phyloP scores from a whole-genome alignment of 2,113 vertebrate genomes.

The Lamprotornis superbus region DNA sequence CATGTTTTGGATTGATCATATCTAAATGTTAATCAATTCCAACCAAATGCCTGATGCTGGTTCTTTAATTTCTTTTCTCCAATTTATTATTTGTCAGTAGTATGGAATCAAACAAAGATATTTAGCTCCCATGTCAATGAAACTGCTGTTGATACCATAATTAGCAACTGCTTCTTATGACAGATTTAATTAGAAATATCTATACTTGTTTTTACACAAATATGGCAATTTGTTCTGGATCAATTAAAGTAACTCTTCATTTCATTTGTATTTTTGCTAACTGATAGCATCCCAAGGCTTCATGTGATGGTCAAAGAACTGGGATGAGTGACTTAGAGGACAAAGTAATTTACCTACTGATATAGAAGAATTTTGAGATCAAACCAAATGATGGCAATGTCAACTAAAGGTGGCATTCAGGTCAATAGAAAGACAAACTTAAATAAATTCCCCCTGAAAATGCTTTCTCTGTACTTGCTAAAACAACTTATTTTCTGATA shows the following conservation, averaged over 20 bases:
- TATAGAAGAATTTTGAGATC: background rate
- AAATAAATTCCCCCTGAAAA: background rate
- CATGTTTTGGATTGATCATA: constrained; percentile 55
- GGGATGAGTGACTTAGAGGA: background rate
- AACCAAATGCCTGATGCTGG: constrained; percentile 3
- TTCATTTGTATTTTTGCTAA: background rate
- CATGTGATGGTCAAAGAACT: background rate
- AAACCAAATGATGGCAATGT: background rate
- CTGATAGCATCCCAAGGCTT: background rate
- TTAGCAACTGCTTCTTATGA: constrained; percentile 13
- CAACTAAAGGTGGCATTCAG: background rate
- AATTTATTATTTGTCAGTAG: constrained; percentile 36
- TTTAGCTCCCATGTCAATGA: constrained; percentile 30
- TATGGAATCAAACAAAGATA: constrained; percentile 39
- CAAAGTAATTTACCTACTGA: background rate
- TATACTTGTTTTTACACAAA: background rate
- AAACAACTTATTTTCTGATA: background rate
- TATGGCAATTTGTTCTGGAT: background rate
- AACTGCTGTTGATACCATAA: constrained; percentile 27
- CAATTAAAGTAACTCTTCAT: background rate
- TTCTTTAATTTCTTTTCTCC: background rate
- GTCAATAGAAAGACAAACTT: background rate
- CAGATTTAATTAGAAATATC: constrained; percentile 12
- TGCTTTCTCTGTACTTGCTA: background rate
- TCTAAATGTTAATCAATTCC: constrained; percentile 70